Conservation (phyloP, 1,140 invertebrate species). For the Drosophila burlai region DNA sequence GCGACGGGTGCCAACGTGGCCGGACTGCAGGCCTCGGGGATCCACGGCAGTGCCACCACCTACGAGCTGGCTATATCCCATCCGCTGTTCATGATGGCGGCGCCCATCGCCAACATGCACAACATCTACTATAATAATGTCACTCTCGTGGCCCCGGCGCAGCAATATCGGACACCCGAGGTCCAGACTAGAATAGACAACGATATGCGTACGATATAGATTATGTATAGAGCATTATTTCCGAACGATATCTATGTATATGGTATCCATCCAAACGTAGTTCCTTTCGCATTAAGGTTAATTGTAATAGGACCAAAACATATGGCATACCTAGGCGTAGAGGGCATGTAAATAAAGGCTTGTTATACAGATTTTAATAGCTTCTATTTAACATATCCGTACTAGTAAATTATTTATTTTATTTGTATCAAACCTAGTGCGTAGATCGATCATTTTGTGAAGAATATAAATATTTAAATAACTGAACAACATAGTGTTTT, state of each 20-base stretch:
- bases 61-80: conserved; percentile 74
- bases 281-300: conserved; percentile 73
- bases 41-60: conserved; percentile 45
- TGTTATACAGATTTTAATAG: conserved; percentile 49
- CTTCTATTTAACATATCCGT: conserved; percentile 41
- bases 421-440: conserved; percentile 43
- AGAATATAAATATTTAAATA: conserved; percentile 54
- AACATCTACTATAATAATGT: conserved; percentile 72
- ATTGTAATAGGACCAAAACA: conserved; percentile 51
- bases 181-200: conserved; percentile 75
- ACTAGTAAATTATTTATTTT: conserved; percentile 61
- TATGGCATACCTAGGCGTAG: conserved; percentile 46
- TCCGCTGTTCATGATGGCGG: conserved; percentile 73
- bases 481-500: conserved; percentile 9
- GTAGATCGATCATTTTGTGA: conserved; percentile 42
- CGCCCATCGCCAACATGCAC: conserved; percentile 66
- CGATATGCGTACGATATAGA: conserved; percentile 75
- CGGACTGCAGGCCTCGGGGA: conserved; percentile 56
- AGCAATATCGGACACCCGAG: conserved; percentile 64
- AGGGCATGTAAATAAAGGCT: conserved; percentile 48
- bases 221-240: conserved; percentile 30
- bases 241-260: conserved; percentile 42
- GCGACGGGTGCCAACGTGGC: conserved; percentile 63
- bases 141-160: conserved; percentile 63
- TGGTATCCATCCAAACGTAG: conserved; percentile 61